phyloP scores from a whole-genome alignment of 2,888 invertebrate genomes.

The Halictus ligatus region DNA sequence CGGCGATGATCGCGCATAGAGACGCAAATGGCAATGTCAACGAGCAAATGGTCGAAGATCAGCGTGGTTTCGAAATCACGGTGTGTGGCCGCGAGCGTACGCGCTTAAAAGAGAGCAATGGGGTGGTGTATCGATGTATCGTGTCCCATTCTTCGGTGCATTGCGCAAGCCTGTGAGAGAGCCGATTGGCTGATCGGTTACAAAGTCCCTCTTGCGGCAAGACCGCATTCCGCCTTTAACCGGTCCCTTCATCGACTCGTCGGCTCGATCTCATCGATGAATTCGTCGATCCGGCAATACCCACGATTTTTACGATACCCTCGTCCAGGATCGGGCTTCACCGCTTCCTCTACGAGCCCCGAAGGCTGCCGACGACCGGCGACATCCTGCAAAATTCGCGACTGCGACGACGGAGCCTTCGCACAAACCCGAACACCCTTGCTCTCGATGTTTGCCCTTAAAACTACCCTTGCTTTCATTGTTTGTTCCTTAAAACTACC shows the following conservation, averaged over 20 bases:
- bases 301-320: conserved; percentile 64
- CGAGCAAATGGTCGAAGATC: neutral
- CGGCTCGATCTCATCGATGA: conserved; percentile 72
- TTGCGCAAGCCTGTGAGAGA: conserved; percentile 67
- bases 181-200: conserved; percentile 75
- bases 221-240: conserved; percentile 80
- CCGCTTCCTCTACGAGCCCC: conserved; percentile 35
- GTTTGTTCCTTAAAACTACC: neutral
- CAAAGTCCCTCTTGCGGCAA: conserved; percentile 78
- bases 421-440: neutral
- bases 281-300: conserved; percentile 71
- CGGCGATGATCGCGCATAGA: neutral
- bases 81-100: conserved; percentile 45
- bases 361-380: conserved; percentile 11
- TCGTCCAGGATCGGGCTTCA: conserved; percentile 64
- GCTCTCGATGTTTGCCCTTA: neutral
- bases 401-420: neutral
- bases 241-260: conserved; percentile 74
- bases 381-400: conserved; percentile 4
- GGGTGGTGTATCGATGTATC: conserved; percentile 48
- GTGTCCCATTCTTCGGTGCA: conserved; percentile 58
- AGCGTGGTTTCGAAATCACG: conserved; percentile 26
- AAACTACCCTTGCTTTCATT: neutral
- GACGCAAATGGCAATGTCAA: neutral
- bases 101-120: conserved; percentile 31